Evolutionary conservation across 2,888 invertebrate genomes (phyloP).

Genomic region (Chymomyza amoena): DNA sequence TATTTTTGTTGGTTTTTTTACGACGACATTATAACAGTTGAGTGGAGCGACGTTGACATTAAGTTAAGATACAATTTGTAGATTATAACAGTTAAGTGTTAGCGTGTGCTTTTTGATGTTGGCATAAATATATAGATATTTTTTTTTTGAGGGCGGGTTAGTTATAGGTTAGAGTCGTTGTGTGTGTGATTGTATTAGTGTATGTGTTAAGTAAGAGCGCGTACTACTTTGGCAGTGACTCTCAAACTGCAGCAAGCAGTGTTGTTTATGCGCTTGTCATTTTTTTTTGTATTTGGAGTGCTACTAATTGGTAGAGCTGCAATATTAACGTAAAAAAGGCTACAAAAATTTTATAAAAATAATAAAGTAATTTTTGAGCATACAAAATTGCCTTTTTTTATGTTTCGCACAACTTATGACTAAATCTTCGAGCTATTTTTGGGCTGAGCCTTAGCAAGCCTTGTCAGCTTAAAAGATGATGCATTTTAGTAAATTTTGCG

Average conservation of each 20-base stretch:
- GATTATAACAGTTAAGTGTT: background rate
- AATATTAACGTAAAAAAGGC: no score
- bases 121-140: background rate
- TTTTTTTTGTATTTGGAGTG: background rate
- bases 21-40: conserved; percentile 16
- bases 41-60: conserved; percentile 30
- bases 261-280: background rate
- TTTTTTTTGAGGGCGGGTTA: background rate
- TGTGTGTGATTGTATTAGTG: conserved; percentile 1
- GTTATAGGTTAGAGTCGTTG: background rate
- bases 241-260: background rate
- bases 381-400: no score
- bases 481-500: no score
- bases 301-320: background rate
- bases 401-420: no score
- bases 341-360: no score
- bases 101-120: background rate
- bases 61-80: background rate
- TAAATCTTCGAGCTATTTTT: no score
- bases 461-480: background rate
- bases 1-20: conserved; percentile 52
- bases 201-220: background rate
- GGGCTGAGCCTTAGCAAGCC: no score
- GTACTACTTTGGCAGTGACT: background rate
- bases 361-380: no score